These are phyloP conservation scores for Rhyacichthys aspro DNA, from an alignment of 2,797 vertebrate species.

Conservation along the genomic window DNA sequence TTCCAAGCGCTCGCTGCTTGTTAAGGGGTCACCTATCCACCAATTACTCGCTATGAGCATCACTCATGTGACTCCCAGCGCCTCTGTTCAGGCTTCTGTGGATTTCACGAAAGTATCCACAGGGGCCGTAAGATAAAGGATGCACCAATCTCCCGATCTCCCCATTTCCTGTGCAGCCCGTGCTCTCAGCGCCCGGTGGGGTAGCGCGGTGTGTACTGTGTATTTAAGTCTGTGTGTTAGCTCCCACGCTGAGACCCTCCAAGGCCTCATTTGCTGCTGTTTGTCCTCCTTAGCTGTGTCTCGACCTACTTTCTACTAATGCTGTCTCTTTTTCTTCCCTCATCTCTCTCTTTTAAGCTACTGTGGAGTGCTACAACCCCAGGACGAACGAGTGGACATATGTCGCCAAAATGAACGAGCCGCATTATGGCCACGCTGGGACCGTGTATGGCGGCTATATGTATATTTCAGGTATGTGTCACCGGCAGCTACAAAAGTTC, in stretches of 20 bases:
- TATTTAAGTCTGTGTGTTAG: slow-evolving; percentile 71
- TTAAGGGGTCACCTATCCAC: slow-evolving; percentile 15
- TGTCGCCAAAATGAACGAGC: slow-evolving; percentile 98
- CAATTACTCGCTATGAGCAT: slow-evolving; percentile 13
- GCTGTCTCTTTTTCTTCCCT: slow-evolving; percentile 17
- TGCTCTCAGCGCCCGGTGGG: slow-evolving; percentile 39
- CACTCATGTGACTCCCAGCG: slow-evolving; percentile 13
- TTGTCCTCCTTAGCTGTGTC: slow-evolving; percentile 76
- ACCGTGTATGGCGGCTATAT: slow-evolving; percentile 98
- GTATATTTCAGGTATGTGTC: slow-evolving; percentile 96
- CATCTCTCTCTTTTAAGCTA: slow-evolving; percentile 83
- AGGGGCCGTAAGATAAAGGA: slow-evolving; percentile 38
- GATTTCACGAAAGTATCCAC: slow-evolving; percentile 32
- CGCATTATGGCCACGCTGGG: slow-evolving; percentile 97
- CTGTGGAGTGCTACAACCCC: slow-evolving; percentile 98
- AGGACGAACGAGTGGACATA: slow-evolving; percentile 98
- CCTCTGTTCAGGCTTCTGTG: slow-evolving; percentile 13
- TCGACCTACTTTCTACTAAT: slow-evolving; percentile 76
- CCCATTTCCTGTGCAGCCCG: slow-evolving; percentile 51
- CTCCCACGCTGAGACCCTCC: slow-evolving; percentile 71
- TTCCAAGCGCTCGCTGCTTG: slow-evolving; percentile 1
- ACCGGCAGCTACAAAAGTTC: background rate
- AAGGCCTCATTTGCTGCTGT: slow-evolving; percentile 76
- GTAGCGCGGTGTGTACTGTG: slow-evolving; percentile 43
- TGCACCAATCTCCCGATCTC: slow-evolving; percentile 28